Conservation (phyloP, 2,888 invertebrate genomes). For the Acleris laterana region DNA sequence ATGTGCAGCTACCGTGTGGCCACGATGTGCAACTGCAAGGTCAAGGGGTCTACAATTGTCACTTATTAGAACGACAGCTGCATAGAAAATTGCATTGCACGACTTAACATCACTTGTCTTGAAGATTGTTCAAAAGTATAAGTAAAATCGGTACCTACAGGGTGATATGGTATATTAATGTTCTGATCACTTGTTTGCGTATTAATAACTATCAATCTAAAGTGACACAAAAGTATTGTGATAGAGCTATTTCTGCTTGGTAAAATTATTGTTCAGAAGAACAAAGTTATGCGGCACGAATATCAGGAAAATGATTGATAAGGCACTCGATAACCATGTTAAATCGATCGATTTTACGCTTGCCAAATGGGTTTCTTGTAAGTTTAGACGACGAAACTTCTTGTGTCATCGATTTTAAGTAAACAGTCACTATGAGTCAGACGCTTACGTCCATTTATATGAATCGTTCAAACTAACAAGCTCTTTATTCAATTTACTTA, state of each 20-base stretch:
- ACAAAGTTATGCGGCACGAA: conserved; percentile 12
- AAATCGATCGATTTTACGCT: conserved; percentile 18
- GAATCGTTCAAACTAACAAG: not conserved
- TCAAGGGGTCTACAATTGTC: conserved; percentile 24
- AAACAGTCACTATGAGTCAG: conserved; percentile 22
- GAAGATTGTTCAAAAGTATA: not conserved
- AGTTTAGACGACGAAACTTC: conserved; percentile 31
- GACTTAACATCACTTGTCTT: not conserved
- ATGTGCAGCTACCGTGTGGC: not conserved
- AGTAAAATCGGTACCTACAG: no score
- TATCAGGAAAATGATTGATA: conserved; percentile 29
- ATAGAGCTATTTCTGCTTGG: not conserved
- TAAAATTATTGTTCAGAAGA: not conserved
- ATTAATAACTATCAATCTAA: conserved; percentile 9
- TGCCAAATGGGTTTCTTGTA: conserved; percentile 27
- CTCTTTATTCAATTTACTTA: not conserved
- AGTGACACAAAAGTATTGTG: conserved; percentile 12
- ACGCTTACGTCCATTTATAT: conserved; percentile 2
- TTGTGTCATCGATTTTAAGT: conserved; percentile 27
- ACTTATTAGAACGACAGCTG: conserved; percentile 7
- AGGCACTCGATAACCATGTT: conserved; percentile 6
- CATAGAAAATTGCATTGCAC: conserved; percentile 12
- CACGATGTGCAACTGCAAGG: conserved; percentile 16
- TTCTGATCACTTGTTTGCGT: not conserved
- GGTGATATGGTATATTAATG: no score